A percentile compares a stretch with the other conserved stretches of the same genome.
These are phyloP conservation scores for Cyprinodon diabolis DNA, from an alignment of 2,797 vertebrate species.

Conservation along the genomic window DNA sequence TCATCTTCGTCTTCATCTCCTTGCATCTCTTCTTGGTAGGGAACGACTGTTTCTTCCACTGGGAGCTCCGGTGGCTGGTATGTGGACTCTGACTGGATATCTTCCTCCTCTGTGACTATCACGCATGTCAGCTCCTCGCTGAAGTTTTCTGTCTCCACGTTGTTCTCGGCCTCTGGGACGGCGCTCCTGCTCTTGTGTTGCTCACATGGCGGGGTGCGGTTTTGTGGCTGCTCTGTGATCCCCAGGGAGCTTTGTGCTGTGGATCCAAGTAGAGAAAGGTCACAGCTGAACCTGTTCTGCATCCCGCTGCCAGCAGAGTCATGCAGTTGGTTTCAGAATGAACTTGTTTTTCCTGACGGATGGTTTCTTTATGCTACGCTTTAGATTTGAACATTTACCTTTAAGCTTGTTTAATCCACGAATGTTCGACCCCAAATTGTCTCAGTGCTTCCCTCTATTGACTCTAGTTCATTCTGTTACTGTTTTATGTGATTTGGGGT, in stretches of 20 bases:
- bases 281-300: too few relatives aligned
- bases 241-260: slow-evolving; percentile 51
- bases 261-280: slow-evolving; percentile 11
- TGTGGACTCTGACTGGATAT: slow-evolving; percentile 22
- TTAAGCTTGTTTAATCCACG: too few relatives aligned
- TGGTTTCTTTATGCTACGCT: too few relatives aligned
- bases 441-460: too few relatives aligned
- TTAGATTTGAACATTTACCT: too few relatives aligned
- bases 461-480: too few relatives aligned
- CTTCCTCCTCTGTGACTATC: slow-evolving; percentile 51
- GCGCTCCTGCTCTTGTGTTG: slow-evolving; percentile 76
- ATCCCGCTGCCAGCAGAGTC: too few relatives aligned
- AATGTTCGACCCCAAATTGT: too few relatives aligned
- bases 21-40: slow-evolving; percentile 45
- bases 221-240: slow-evolving; percentile 44
- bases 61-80: slow-evolving; percentile 46
- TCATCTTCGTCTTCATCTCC: neutral
- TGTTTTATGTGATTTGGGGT: too few relatives aligned
- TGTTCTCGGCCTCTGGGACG: slow-evolving; percentile 69
- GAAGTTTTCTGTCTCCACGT: slow-evolving; percentile 41
- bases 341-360: too few relatives aligned
- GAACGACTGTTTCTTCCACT: slow-evolving; percentile 27
- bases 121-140: slow-evolving; percentile 35
- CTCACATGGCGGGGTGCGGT: slow-evolving; percentile 15
- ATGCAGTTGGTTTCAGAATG: too few relatives aligned